Evolutionary conservation across 1,140 invertebrate genomes (phyloP).

Genomic region (Pogonognathellus flavescens): DNA sequence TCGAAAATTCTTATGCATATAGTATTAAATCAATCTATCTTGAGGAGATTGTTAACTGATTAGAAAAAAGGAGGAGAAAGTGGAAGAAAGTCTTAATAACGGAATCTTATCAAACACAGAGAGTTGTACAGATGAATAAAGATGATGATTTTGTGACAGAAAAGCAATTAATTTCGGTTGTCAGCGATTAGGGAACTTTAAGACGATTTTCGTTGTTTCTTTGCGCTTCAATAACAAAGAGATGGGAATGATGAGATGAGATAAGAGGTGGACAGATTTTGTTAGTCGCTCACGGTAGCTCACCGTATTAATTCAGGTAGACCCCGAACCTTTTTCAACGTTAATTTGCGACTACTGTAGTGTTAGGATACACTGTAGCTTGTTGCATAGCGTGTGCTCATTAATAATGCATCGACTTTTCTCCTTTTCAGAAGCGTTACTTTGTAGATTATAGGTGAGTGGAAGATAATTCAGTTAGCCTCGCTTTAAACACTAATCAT

Average conservation of each 20-base stretch:
- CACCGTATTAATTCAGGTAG: not conserved
- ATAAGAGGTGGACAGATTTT: not conserved
- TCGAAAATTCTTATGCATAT: too few species aligned
- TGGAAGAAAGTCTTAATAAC: too few species aligned
- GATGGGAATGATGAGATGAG: not conserved
- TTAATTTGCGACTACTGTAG: not conserved
- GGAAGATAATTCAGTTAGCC: not conserved
- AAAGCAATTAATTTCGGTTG: too few species aligned
- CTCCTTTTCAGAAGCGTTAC: not conserved
- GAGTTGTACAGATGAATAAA: too few species aligned
- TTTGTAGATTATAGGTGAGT: not conserved
- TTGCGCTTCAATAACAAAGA: not conserved
- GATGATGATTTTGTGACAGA: too few species aligned
- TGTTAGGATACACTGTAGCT: not conserved
- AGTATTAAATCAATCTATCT: too few species aligned
- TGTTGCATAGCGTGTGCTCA: not conserved
- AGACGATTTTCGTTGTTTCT: not conserved
- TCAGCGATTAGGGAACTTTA: not conserved
- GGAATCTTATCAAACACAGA: too few species aligned
- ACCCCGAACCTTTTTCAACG: not conserved
- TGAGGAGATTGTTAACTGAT: too few species aligned
- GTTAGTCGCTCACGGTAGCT: not conserved
- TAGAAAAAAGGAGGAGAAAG: too few species aligned
- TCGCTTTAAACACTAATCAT: not conserved
- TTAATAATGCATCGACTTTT: slow-evolving; percentile 23